phyloP scores from a whole-genome alignment of 2,113 vertebrate species.

The Aphyosemion australe region DNA sequence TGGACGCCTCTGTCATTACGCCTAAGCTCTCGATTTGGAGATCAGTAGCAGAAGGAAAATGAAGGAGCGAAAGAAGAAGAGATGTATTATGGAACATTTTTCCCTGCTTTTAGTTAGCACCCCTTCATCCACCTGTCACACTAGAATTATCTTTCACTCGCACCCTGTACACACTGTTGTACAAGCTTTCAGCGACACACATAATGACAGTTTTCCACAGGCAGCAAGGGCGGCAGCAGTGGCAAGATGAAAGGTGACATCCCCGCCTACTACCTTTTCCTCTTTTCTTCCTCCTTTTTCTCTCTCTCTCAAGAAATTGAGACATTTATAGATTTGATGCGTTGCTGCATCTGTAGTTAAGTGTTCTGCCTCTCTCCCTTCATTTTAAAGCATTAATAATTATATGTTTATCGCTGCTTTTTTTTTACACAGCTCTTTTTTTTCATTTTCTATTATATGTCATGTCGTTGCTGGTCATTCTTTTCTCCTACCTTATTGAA shows the following conservation, averaged over 20 bases:
- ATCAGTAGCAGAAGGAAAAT: conserved; percentile 27
- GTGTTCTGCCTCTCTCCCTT: neutral
- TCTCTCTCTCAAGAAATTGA: conserved; percentile 42
- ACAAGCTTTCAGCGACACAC: conserved; percentile 53
- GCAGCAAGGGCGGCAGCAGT: conserved; percentile 54
- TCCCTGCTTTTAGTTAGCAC: conserved; percentile 28
- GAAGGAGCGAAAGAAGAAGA: conserved; percentile 2
- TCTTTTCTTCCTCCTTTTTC: neutral
- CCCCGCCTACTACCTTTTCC: conserved; percentile 37
- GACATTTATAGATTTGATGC: conserved; percentile 55
- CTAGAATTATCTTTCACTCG: conserved; percentile 5
- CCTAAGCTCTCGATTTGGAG: conserved; percentile 14
- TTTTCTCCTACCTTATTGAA: neutral
- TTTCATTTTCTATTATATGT: neutral
- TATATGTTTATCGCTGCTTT: neutral
- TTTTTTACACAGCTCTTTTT: neutral
- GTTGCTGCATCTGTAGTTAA: conserved; percentile 44
- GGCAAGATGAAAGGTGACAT: conserved; percentile 68
- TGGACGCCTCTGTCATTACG: conserved; percentile 39
- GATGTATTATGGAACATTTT: conserved; percentile 49
- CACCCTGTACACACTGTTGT: conserved; percentile 14
- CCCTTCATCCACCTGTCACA: conserved; percentile 37
- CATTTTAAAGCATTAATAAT: neutral
- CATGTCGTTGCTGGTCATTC: neutral
- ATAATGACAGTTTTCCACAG: conserved; percentile 54